Evolutionary conservation across 1,140 invertebrate genomes (phyloP).

Genomic region (Propsilocerus akamusi): DNA sequence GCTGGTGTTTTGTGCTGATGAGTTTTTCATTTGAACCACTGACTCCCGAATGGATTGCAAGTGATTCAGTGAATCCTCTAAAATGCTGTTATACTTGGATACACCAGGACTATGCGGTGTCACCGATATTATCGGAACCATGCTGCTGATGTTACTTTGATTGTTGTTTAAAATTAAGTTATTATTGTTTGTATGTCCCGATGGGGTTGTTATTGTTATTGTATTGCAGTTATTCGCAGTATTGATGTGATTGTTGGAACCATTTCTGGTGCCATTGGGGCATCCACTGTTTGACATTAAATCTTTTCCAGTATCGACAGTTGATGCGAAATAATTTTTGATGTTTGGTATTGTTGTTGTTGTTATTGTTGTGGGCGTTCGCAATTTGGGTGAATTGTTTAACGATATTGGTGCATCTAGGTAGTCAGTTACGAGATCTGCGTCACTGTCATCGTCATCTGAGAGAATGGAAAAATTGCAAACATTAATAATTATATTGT

Average conservation of each 20-base stretch:
- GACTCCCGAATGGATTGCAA: constrained; percentile 22
- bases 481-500: no score
- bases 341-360: constrained; percentile 11
- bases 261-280: not conserved
- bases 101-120: constrained; percentile 64
- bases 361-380: constrained; percentile 4
- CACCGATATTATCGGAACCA: constrained; percentile 67
- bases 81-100: constrained; percentile 26
- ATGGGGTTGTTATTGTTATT: not conserved
- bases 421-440: constrained; percentile 23
- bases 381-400: not conserved
- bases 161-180: constrained; percentile 7
- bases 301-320: constrained; percentile 13
- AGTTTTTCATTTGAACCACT: constrained; percentile 24
- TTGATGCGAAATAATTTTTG: constrained; percentile 20
- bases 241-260: not conserved
- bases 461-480: not conserved
- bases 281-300: not conserved
- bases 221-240: not conserved
- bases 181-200: not conserved
- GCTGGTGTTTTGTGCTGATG: constrained; percentile 14
- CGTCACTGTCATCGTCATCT: constrained; percentile 18
- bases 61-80: constrained; percentile 27
- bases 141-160: constrained; percentile 15
- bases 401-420: constrained; percentile 13